A percentile compares a stretch with the other conserved stretches of the same genome.
These are phyloP conservation scores for Drosophila koepferae DNA, from an alignment of 2,888 invertebrate genomes.

Conservation along the genomic window DNA sequence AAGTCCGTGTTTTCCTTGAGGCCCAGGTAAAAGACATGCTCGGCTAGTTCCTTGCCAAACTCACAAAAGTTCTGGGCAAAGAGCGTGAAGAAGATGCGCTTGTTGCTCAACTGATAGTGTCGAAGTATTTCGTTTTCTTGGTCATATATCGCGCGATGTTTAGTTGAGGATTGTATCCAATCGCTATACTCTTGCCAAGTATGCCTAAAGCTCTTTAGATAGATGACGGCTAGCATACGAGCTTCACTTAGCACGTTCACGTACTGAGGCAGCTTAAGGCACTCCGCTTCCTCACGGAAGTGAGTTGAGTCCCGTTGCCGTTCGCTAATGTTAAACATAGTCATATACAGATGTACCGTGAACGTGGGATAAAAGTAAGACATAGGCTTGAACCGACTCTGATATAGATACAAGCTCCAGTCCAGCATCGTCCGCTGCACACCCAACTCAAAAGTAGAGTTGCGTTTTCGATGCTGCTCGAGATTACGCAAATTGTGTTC, in stretches of 20 bases:
- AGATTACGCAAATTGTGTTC: conserved; percentile 81
- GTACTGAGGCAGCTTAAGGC: conserved; percentile 81
- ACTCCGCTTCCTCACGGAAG: conserved; percentile 76
- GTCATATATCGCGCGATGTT: conserved; percentile 71
- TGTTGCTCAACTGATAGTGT: conserved; percentile 74
- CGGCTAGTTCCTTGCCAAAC: conserved; percentile 82
- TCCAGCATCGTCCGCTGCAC: conserved; percentile 79
- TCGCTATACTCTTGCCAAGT: conserved; percentile 79
- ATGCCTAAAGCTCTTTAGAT: conserved; percentile 81
- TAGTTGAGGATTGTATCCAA: conserved; percentile 64
- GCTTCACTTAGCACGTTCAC: conserved; percentile 82
- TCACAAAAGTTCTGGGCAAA: conserved; percentile 84
- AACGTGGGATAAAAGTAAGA: conserved; percentile 82
- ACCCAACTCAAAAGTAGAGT: conserved; percentile 78
- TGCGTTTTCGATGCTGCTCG: conserved; percentile 70
- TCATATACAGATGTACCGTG: conserved; percentile 83
- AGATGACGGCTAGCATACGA: conserved; percentile 79
- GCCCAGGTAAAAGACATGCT: conserved; percentile 82
- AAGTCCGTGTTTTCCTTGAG: conserved; percentile 80
- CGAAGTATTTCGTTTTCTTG: conserved; percentile 80
- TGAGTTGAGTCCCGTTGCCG: conserved; percentile 72
- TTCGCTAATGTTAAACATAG: conserved; percentile 79
- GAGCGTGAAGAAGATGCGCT: conserved; percentile 81
- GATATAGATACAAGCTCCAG: conserved; percentile 82
- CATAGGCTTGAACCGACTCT: conserved; percentile 83